Base-by-base conservation (phyloP, 2,888 invertebrate species). In the Hedya salicella region DNA sequence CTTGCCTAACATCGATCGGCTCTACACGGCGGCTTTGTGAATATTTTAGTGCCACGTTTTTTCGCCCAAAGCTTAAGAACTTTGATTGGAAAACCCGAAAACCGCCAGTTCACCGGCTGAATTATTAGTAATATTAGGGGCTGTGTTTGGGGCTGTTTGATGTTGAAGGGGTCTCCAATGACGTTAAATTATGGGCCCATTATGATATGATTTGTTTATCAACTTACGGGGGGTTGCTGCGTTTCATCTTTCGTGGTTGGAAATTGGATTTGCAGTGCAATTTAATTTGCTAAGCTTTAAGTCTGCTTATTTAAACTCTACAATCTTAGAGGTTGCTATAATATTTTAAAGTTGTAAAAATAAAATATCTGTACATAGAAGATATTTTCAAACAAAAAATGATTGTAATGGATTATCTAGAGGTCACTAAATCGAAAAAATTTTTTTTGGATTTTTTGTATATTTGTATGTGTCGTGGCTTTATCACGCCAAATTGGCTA, bases 11-110 rank as follows among this genome's bases (percentile, higher is more conserved):
- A 60, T 69, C 61, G 61, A 64, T 57, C 59, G 56, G 25, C 39
- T 44, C 36, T 54, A 42, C 66, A 36, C 60, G 46, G 30, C 50
- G 48, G 52, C 50, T 52, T 69, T 66, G 69, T 82, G 80, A 82
- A 84, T 83, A 84, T 81, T 83, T 83, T 78, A 84, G 77, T 76
- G 78, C 77, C 77, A 78, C 76, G 76, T 79, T 63, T 60, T 80
- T 81, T 76, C 73, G 71, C 71, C 70, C 57, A 64, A 70, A 64
- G 73, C 72, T 73, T 71, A 73, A 69, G 68, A 79, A 81, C 79
- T 78, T 79, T 75, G 79, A 82, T 82, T 80, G 81, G 80, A 80
- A 81, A 83, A 80, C 79, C 71, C 74, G 64, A 69, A 74, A 78
- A 75, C 67, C 69, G 78, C 76, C 60, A 39, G 75, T 78, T 80